Evolutionary conservation across 2,113 vertebrate species (phyloP).

Genomic region (Pomatorhinus ruficollis): DNA sequence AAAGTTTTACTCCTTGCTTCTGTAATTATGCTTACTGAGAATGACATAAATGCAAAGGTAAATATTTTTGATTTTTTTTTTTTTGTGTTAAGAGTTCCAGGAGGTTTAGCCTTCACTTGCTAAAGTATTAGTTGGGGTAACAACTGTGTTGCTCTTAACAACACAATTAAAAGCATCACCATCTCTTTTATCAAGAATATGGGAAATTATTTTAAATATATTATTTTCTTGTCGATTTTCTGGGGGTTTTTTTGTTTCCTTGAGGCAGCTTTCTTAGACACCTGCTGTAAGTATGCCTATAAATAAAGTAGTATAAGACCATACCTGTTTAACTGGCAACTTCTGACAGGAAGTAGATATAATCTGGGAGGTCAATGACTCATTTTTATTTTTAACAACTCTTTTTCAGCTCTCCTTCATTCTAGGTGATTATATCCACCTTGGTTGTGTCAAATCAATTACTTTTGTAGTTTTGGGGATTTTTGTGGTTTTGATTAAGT

Average conservation of each 20-base stretch:
- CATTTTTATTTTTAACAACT: neutral
- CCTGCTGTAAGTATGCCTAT: neutral
- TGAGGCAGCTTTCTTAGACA: neutral
- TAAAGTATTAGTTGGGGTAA: neutral
- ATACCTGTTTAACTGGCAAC: neutral
- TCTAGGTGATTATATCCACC: neutral
- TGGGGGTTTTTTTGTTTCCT: neutral
- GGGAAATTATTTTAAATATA: neutral
- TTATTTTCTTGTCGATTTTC: neutral
- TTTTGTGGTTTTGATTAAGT: neutral
- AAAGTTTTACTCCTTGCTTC: neutral
- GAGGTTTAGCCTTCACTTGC: neutral
- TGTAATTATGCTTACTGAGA: neutral
- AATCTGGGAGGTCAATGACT: neutral
- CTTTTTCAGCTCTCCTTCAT: neutral
- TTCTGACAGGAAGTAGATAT: neutral
- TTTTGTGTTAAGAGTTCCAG: neutral
- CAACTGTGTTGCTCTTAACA: neutral
- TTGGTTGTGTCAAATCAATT: neutral
- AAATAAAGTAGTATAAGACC: neutral
- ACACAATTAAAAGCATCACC: rapidly evolving
- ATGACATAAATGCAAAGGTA: neutral
- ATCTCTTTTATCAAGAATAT: neutral
- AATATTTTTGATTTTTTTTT: neutral
- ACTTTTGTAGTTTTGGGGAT: neutral